Conservation (phyloP, 2,113 vertebrate genomes). For the Pandion haliaetus region DNA sequence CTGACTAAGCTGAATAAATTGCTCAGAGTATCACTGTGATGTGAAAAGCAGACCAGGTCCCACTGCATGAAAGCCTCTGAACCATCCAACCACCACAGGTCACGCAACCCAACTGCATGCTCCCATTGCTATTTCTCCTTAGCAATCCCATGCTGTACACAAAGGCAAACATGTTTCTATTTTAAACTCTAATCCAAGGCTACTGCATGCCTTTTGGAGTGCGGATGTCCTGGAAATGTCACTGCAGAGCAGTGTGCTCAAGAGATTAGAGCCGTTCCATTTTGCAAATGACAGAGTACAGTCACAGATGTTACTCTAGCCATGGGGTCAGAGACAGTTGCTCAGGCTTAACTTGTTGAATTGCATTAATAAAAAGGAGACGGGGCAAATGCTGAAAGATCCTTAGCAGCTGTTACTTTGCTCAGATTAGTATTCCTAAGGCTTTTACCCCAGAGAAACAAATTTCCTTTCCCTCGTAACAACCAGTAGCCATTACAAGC, state of each 20-base stretch:
- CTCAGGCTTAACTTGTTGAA: slow-evolving; percentile 26
- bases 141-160: background rate
- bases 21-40: background rate
- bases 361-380: background rate
- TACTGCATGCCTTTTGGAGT: slow-evolving; percentile 15
- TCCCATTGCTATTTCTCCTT: background rate
- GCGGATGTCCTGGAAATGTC: slow-evolving; percentile 66
- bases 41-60: background rate
- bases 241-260: slow-evolving; percentile 30
- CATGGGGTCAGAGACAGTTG: background rate
- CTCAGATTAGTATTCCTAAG: background rate
- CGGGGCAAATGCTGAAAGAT: background rate
- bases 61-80: background rate
- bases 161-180: slow-evolving; percentile 4
- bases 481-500: background rate
- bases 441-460: background rate
- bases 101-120: background rate
- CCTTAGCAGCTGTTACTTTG: background rate
- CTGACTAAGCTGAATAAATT: background rate
- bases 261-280: slow-evolving; percentile 16
- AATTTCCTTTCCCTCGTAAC: background rate
- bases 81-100: background rate
- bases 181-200: slow-evolving; percentile 30
- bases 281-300: slow-evolving; percentile 35
- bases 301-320: slow-evolving; percentile 19